Base-by-base conservation (phyloP, 2,113 vertebrate species). In the Trichomycterus rosablanca region DNA sequence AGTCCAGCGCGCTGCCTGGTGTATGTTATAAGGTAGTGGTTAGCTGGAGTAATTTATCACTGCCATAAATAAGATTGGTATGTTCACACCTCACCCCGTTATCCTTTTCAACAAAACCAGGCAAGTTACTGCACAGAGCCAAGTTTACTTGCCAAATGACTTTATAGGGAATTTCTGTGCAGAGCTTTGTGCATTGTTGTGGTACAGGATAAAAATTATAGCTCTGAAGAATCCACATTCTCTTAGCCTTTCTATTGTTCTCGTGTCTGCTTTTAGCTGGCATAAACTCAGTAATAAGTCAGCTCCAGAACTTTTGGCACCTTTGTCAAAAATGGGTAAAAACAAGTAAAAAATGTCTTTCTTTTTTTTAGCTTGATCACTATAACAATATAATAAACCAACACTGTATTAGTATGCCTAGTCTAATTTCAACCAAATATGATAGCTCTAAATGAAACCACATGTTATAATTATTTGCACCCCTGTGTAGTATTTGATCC, bases 161-260 rank as follows among this genome's bases (percentile, higher is more conserved):
- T 55, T 24, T 45, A 22, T 12, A 19, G 55, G 35, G 15, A 9
- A 39, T 62, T 63, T 46, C 42, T 12, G 19, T 18, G 23, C 42
- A 12, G 39, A 50, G 35, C 23, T 45, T 19, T 54, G 18, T 26
- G 52, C 44, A 68, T 42, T 70, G 57, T 60, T 69, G 35, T 64
- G 52, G 37, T 48, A 28, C 7, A 66, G 50, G 43, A 67, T 63
- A 24, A 52, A 53, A 55, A 73, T 60, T 68, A 68, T 63, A 32
- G 60, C 53, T 55, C 22, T 44, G 59, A 55, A 60, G 42, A 72
- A 69, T 35, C 28, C 14, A 19, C 11, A 14, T 66, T 62, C 18
- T 5, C 26, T 5, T 14, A 1, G 14, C 18, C 35, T 15, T 46
- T 52, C 51, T 35, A 54, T 59, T 72, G n/a, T n/a, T n/a, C n/a